Evolutionary conservation across 2,888 invertebrate species (phyloP), one percentile per base, ranked within the genome.

Genomic region (Apodemia mormo): DNA sequence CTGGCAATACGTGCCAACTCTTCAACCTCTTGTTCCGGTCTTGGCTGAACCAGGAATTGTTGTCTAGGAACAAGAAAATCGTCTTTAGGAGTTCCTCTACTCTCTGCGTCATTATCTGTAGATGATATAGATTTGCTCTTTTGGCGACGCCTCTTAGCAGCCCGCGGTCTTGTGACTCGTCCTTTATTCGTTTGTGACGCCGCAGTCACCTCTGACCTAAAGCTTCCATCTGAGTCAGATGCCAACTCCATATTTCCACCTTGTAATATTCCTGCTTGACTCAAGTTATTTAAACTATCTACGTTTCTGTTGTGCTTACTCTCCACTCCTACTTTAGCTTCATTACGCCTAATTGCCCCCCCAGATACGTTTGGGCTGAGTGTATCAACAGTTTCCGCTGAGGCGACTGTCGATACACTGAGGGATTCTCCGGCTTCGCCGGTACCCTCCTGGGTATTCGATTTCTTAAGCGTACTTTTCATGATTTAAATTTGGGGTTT

Each of bases 71-170:
- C 43, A 43, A 43, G 43, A 43, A 43, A 43, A 9, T 43, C 9
- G 7, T 43, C 43, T 7, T 10, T 43, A 2, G 14, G 14, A 5
- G 12, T 49, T 56, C 10, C 7, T 9, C 7, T 56, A 29, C 29
- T 56, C 9, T 56, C 56, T 8, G 29, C 56, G 56, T 56, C 56
- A 29, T 56, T 56, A 5, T 56, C 56, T 6, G 56, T 22, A 56
- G 56, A 56, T 8, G 56, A 56, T 29, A 56, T 22, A 7, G 56
- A 56, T 14, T 56, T 56, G 10, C 29, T 56, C 9, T 56, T 29
- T 2, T 29, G 29, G 56, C 56, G 56, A 72, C 7, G 70, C 68
- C 30, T 67, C 54, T 64, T 72, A 72, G 73, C 75, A 76, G 8
- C 9, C 8, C 5, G 43, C 0, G 1, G 70, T 29, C 56, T 56